Evolutionary conservation across 1,140 invertebrate species (phyloP).

Genomic region (Danaus melanippus): DNA sequence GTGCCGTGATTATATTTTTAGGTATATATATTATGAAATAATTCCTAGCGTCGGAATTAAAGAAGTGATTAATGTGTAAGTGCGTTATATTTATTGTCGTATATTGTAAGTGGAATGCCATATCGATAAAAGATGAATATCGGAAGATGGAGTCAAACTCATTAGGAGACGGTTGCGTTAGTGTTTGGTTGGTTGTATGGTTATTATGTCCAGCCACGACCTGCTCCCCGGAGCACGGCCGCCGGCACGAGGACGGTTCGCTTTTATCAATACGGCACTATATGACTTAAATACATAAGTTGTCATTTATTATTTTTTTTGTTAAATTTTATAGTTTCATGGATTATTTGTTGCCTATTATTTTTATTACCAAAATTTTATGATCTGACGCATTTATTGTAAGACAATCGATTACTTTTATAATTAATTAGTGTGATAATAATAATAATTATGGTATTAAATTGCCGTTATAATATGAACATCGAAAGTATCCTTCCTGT

Average conservation of each 20-base stretch:
- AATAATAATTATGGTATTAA: conserved; percentile 68
- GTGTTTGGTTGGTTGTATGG: conserved; percentile 19
- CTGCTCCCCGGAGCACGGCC: conserved; percentile 10
- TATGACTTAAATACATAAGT: conserved; percentile 66
- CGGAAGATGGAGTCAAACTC: conserved; percentile 68
- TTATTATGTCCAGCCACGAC: neutral
- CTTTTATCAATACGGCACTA: conserved; percentile 71
- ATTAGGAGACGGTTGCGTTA: conserved; percentile 29
- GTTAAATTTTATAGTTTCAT: conserved; percentile 68
- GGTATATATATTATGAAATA: conserved; percentile 72
- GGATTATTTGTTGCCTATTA: conserved; percentile 68
- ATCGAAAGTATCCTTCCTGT: conserved; percentile 74
- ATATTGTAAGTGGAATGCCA: conserved; percentile 70
- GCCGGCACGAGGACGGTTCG: conserved; percentile 43
- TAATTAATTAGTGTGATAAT: conserved; percentile 71
- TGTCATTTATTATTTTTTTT: conserved; percentile 68
- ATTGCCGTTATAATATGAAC: conserved; percentile 71
- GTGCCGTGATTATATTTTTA: conserved; percentile 73
- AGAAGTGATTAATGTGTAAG: conserved; percentile 72
- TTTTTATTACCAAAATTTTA: conserved; percentile 69
- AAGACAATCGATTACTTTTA: conserved; percentile 72
- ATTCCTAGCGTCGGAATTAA: conserved; percentile 73
- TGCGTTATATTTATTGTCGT: conserved; percentile 72
- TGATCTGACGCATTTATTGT: conserved; percentile 72
- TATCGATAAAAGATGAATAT: conserved; percentile 72